Percentiles rank a stretch among this genome's conserved stretches.
Evolutionary conservation across 2,113 vertebrate genomes (phyloP).

Genomic region (Serranochromis macrocephalus): DNA sequence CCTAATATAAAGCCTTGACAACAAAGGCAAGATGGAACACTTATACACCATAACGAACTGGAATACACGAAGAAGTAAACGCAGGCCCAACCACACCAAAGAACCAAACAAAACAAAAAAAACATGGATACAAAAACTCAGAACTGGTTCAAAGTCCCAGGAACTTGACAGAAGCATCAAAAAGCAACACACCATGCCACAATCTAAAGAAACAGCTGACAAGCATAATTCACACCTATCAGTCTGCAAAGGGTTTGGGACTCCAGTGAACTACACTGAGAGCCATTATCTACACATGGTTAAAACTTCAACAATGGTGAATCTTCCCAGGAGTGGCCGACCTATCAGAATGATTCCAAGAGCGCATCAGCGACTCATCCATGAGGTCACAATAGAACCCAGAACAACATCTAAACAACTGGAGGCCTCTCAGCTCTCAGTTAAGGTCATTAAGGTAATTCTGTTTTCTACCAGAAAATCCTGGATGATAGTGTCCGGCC

Average conservation of each 20-base stretch:
- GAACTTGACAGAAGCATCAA: not conserved
- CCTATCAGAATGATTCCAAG: not conserved
- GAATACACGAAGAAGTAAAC: accelerated
- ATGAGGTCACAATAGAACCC: not conserved
- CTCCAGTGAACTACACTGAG: not conserved
- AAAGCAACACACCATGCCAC: not conserved
- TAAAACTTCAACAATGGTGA: not conserved
- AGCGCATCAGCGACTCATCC: not conserved
- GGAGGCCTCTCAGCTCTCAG: not conserved
- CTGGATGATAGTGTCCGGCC: not conserved
- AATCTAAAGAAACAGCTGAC: not conserved
- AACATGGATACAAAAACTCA: not conserved
- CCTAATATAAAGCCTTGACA: not conserved
- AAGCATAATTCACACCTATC: not conserved
- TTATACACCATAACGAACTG: not conserved
- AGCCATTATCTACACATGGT: not conserved
- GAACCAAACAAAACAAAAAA: accelerated
- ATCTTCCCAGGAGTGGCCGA: not conserved
- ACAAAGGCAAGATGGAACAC: not conserved
- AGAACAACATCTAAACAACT: not conserved
- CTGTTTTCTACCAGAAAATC: not conserved
- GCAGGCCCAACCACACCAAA: not conserved
- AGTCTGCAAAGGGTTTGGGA: not conserved
- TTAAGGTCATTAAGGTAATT: not conserved
- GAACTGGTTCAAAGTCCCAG: not conserved